A percentile compares a stretch with the other conserved stretches of the same genome.
Conservation (phyloP, 2,888 invertebrate species). For the Elysia crispata region DNA sequence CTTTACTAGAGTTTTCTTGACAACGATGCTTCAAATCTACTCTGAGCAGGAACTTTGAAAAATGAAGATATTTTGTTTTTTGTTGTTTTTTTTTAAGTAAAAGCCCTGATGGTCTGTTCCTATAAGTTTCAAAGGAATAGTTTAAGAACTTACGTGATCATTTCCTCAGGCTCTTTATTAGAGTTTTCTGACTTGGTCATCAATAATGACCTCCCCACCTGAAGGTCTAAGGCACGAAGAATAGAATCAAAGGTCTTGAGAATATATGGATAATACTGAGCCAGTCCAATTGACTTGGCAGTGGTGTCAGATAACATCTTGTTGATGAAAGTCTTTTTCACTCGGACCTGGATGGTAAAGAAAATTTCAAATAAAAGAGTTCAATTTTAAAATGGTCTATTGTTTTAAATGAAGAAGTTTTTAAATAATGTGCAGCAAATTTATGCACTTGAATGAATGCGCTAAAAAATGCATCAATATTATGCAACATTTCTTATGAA, state of each 20-base stretch:
- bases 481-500: too few relatives aligned
- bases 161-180: constrained; percentile 85
- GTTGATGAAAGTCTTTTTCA: constrained; percentile 96
- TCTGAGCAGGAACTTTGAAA: too few relatives aligned
- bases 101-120: too few relatives aligned
- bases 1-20: constrained; percentile 95
- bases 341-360: constrained; percentile 79
- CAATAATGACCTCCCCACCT: constrained; percentile 97
- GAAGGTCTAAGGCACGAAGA: constrained; percentile 93
- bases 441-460: too few relatives aligned
- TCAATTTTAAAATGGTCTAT: too few relatives aligned
- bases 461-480: too few relatives aligned
- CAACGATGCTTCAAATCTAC: too few relatives aligned
- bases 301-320: constrained; percentile 92
- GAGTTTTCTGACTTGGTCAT: constrained; percentile 97
- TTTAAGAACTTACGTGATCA: constrained; percentile 63
- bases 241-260: constrained; percentile 97
- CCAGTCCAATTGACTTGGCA: constrained; percentile 97
- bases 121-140: background rate
- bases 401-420: too few relatives aligned
- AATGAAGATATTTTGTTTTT: too few relatives aligned
- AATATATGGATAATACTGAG: constrained; percentile 96
- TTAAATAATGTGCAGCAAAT: too few relatives aligned
- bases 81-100: too few relatives aligned
- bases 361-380: too few relatives aligned